A percentile compares a stretch with the other conserved stretches of the same genome.
Evolutionary conservation across 2,113 vertebrate species (phyloP).

Genomic region (Kryptolebias marmoratus): DNA sequence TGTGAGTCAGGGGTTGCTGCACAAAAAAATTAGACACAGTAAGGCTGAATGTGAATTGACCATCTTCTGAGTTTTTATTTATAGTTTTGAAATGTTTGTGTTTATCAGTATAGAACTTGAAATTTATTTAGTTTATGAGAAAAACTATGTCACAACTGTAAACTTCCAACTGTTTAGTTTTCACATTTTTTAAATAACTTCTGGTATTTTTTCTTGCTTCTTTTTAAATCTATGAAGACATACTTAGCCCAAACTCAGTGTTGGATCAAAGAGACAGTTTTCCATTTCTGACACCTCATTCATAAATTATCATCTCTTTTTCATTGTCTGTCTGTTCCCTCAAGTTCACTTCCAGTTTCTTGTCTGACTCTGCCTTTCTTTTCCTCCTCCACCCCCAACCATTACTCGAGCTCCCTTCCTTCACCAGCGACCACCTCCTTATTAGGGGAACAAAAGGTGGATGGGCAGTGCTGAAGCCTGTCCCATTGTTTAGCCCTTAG

Average conservation of each 20-base stretch:
- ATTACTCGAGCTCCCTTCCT: conserved; percentile 20
- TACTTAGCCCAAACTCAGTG: conserved; percentile 7
- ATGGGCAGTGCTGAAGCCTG: conserved; percentile 65
- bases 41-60: conserved; percentile 13
- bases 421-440: conserved; percentile 65
- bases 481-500: conserved; percentile 77
- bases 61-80: background rate
- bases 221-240: conserved; percentile 14
- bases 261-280: conserved; percentile 24
- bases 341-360: conserved; percentile 63
- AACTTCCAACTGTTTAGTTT: too few relatives aligned
- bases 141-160: too few relatives aligned
- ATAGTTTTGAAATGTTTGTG: too few relatives aligned
- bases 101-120: too few relatives aligned
- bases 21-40: conserved; percentile 27
- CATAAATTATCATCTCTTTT: conserved; percentile 49
- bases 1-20: conserved; percentile 26
- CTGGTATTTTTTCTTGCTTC: background rate
- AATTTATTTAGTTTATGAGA: too few relatives aligned
- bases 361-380: conserved; percentile 36
- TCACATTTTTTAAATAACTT: background rate
- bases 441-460: conserved; percentile 72
- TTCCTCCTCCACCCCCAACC: background rate
- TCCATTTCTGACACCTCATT: conserved; percentile 37
- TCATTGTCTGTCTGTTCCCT: conserved; percentile 49